phyloP scores from a whole-genome alignment of 1,140 invertebrate species.

The Musca domestica region DNA sequence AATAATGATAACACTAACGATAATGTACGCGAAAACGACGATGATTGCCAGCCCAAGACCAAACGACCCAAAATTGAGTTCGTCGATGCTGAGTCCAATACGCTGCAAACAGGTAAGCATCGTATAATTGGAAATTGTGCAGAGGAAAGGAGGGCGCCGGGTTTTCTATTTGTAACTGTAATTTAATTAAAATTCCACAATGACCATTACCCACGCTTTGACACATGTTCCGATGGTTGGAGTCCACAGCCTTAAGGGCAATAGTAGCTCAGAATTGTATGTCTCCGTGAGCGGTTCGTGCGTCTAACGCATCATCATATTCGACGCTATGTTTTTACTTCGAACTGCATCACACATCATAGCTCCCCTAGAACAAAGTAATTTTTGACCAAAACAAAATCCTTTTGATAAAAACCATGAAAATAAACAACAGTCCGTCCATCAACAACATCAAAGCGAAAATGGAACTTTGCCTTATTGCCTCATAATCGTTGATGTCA shows the following conservation, averaged over 20 bases:
- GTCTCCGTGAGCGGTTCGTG: too few relatives aligned
- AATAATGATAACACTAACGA: conserved; percentile 54
- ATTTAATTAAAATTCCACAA: conserved; percentile 22
- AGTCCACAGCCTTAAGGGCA: too few relatives aligned
- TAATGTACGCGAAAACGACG: too few relatives aligned
- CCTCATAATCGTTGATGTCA: neutral
- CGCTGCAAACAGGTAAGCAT: conserved; percentile 81
- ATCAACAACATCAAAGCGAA: conserved; percentile 3
- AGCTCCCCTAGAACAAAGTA: too few relatives aligned
- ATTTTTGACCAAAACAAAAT: neutral
- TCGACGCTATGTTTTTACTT: too few relatives aligned
- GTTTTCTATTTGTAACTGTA: conserved; percentile 1
- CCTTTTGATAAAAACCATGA: conserved; percentile 5
- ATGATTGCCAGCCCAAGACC: conserved; percentile 51
- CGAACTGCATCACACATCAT: too few relatives aligned
- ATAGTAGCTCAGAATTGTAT: too few relatives aligned
- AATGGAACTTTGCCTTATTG: neutral
- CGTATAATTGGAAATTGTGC: neutral
- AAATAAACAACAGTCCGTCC: conserved; percentile 2
- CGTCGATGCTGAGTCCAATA: conserved; percentile 83
- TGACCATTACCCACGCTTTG: neutral
- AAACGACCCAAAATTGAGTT: conserved; percentile 77
- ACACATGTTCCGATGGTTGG: too few relatives aligned
- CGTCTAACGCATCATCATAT: too few relatives aligned
- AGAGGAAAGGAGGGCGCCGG: too few relatives aligned